phyloP scores from a whole-genome alignment of 2,888 invertebrate species.

The Torymus texanus region DNA sequence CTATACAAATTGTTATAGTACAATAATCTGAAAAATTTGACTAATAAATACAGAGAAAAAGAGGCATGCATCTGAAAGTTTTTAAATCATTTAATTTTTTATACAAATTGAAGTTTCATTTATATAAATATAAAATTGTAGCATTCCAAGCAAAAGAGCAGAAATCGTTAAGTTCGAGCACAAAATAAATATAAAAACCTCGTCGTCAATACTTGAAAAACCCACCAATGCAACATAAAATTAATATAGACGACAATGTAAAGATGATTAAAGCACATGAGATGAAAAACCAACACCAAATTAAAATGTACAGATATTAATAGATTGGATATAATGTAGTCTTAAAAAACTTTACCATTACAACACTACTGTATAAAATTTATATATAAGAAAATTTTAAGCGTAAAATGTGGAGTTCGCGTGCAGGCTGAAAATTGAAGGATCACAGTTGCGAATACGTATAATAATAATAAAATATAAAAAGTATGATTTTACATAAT shows the following conservation, averaged over 20 bases:
- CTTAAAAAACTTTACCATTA: too few relatives aligned
- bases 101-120: too few relatives aligned
- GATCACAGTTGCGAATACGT: slow-evolving; percentile 29
- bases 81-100: neutral
- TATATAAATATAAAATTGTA: slow-evolving; percentile 24
- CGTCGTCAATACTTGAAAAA: neutral
- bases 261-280: slow-evolving; percentile 37
- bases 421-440: slow-evolving; percentile 45
- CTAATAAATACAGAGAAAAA: slow-evolving; percentile 19
- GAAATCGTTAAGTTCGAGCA: slow-evolving; percentile 44
- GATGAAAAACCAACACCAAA: slow-evolving; percentile 43
- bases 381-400: slow-evolving; percentile 2
- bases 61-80: slow-evolving; percentile 35
- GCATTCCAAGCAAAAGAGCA: slow-evolving; percentile 52
- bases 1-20: slow-evolving; percentile 23
- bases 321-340: too few relatives aligned
- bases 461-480: slow-evolving; percentile 15
- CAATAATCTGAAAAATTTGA: neutral
- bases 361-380: neutral
- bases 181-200: slow-evolving; percentile 27
- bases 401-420: slow-evolving; percentile 25
- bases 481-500: slow-evolving; percentile 23
- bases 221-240: slow-evolving; percentile 10
- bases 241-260: slow-evolving; percentile 16
- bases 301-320: neutral